Evolutionary conservation across 2,797 vertebrate genomes (phyloP), one percentile per base, ranked within the genome.

Genomic region (Thalassophryne amazonica): DNA sequence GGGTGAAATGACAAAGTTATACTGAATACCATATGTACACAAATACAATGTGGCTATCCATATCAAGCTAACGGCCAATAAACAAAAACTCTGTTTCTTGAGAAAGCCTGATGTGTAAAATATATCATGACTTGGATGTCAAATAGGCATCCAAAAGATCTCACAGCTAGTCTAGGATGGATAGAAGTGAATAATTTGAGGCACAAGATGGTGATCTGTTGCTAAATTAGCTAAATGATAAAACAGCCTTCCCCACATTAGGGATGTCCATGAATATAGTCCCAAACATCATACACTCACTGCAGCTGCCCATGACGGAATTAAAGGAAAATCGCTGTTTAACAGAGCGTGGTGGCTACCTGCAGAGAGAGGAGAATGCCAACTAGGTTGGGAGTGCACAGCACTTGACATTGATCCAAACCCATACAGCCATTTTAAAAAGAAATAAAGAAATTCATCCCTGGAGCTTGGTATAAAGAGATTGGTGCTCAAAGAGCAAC

Each of bases 141-240:
- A 86, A 94, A 90, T 78, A n/a, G 91, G 93, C 88, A 90, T 93
- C 93, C 93, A 92, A 92, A 94, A 91, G 93, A 89, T 94, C 89
- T 77, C 82, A 84, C 87, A 60, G 73, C 73, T 73, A 74, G 57
- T 74, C 70, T 60, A 39, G 56, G 46, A 63, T 73, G 63, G 37
- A 69, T 65, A 86, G 85, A 82, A 84, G 85, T 79, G 74, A 85
- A 79, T 78, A 88, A 57, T 9, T 40, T 60, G 86, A 86, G 86
- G 70, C 64, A 74, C 76, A 45, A 56, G 33, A 61, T 42, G 71
- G 72, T 72, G 73, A 73, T 72, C 60, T 52, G 56, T 69, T 50
- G 62, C 55, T 80, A 68, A 27, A 54, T 62, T 56, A 60, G 54
- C 66, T 66, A 75, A 67, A 77, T 71, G 56, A 71, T 74, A 60